Conservation (phyloP, 92 coral and sea anemone species). For the Epizoanthus stellaris region DNA sequence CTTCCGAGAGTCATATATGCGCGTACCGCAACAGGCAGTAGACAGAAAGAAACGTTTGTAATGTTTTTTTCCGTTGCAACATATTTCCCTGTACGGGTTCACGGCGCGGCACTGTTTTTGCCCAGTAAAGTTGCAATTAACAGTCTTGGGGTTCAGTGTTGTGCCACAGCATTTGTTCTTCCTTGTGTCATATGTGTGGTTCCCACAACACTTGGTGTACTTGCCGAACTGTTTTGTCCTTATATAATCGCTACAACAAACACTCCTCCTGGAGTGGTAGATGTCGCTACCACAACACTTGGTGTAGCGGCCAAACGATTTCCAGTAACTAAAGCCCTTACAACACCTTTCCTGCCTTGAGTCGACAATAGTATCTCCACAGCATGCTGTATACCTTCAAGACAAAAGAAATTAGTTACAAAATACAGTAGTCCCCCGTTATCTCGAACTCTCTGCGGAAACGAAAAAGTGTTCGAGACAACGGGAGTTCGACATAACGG, state of each 20-base stretch:
- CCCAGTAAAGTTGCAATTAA: neutral
- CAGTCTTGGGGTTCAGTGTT: neutral
- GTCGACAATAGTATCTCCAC: neutral
- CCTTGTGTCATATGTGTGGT: neutral
- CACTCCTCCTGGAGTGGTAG: neutral
- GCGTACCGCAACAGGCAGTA: neutral
- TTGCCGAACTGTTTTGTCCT: neutral
- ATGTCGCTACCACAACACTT: neutral
- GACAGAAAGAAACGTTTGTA: neutral
- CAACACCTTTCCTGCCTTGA: conserved; percentile 8
- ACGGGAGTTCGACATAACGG: no score
- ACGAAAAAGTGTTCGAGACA: no score
- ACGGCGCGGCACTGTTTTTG: neutral
- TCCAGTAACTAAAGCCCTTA: neutral
- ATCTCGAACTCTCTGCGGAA: no score
- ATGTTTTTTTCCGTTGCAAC: neutral
- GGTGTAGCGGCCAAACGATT: conserved; percentile 5
- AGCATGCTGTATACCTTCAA: conserved; percentile 16
- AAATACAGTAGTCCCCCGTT: no score
- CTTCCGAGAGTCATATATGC: neutral
- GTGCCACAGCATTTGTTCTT: neutral
- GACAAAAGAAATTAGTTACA: neutral
- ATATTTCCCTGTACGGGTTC: neutral
- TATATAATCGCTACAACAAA: neutral
- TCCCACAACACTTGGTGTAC: conserved; percentile 1